Percentiles rank a stretch among this genome's conserved stretches.
Conservation (phyloP, 2,113 vertebrate species). For the Rattus norvegicus region DNA sequence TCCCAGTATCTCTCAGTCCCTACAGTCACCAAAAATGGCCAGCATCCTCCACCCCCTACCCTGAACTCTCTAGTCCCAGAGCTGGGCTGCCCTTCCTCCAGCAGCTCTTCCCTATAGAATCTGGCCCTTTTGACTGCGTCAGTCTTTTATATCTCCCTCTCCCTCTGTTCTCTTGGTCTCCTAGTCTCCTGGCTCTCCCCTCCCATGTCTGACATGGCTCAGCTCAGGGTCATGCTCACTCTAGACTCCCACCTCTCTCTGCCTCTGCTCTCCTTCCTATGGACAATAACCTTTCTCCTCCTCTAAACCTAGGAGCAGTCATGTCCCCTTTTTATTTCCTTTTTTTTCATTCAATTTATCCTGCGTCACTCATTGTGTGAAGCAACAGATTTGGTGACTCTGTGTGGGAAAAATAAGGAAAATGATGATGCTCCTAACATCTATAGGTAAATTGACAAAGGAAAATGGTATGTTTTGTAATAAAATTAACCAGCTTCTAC, state of each 20-base stretch:
- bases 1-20: neutral
- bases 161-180: neutral
- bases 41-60: neutral
- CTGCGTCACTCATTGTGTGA: neutral
- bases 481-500: neutral
- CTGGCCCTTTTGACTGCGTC: neutral
- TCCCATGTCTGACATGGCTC: neutral
- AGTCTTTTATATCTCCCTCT: neutral
- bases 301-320: neutral
- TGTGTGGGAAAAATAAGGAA: neutral
- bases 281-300: neutral
- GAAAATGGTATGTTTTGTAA: neutral
- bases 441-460: neutral
- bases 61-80: neutral
- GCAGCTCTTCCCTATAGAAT: neutral
- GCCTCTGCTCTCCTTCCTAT: neutral
- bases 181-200: neutral
- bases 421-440: neutral
- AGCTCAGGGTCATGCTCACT: neutral
- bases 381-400: neutral
- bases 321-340: neutral
- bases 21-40: neutral
- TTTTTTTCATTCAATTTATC: neutral
- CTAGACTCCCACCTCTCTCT: neutral
- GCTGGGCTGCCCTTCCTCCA: neutral